Base-by-base conservation (phyloP, 2,113 vertebrate genomes). In the Sula dactylatra region DNA sequence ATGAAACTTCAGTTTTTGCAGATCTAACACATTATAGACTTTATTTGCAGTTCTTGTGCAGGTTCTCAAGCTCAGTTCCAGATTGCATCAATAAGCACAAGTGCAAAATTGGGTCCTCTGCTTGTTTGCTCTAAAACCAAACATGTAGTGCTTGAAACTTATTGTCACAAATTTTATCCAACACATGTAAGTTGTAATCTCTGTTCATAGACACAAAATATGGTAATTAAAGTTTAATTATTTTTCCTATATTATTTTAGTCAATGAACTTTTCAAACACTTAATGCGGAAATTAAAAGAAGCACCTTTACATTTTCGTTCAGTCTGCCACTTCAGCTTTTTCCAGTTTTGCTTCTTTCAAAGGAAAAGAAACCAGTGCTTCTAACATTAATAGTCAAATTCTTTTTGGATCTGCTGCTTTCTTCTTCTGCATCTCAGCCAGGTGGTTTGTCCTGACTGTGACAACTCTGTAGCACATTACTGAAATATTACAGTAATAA, bases 401-500 rank as follows among this genome's bases (percentile, higher is more conserved):
- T n/a, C 40, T 86, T 96, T 87, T 79, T 78, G 50, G 12, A 89
- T 86, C 31, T 86, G 67, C 66, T 67, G 19, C 8, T 86, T 91
- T 94, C 52, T 95, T 44, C 79, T 89, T 82, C 54, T 47, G 71
- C 26, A 49, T 95, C 73, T 95, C 42, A 61, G 9, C 94, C 87
- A 69, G 42, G 34, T 82, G 47, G 26, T 38, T 85, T 86, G 8
- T 81, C 74, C 55, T 97, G 92, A 94, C 50, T 71, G 76, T 97
- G 95, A 95, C 61, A 94, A n/a, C 38, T 90, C 88, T 82, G 47
- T 91, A 90, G 79, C 27, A 61, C 25, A 88, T 91, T 69, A 67
- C 76, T 91, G 82, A 98, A 97, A 96, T 96, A 97, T 92, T 96
- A 81, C 31, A 90, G 69, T 36, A 93, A 92, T 96, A 96, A 97